Conservation (phyloP, 2,113 vertebrate genomes). For the Pelusios castaneus region DNA sequence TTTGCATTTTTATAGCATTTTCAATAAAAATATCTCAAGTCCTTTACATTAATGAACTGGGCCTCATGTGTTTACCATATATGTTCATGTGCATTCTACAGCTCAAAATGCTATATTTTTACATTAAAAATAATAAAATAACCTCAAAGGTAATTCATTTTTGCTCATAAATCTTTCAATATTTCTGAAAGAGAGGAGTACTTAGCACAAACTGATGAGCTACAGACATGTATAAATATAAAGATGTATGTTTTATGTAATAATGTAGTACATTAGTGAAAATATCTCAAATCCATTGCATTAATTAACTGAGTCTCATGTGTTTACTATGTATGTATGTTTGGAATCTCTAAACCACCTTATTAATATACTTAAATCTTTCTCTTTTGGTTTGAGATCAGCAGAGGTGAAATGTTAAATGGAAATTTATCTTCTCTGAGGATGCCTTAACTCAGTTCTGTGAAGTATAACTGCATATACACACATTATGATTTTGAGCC, state of each 20-base stretch:
- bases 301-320: not conserved
- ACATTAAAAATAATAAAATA: not conserved
- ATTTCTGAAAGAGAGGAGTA: not conserved
- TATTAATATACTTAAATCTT: not conserved
- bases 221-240: not conserved
- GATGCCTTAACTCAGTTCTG: too few relatives aligned
- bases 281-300: not conserved
- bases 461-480: not conserved
- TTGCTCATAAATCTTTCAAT: not conserved
- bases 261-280: not conserved
- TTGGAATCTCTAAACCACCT: not conserved
- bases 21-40: not conserved
- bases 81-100: not conserved
- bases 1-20: not conserved
- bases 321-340: not conserved
- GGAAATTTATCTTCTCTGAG: not conserved
- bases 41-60: not conserved
- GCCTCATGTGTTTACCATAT: not conserved
- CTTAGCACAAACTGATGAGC: not conserved
- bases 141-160: slow-evolving; percentile 7
- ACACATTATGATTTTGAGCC: not conserved
- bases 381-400: not conserved
- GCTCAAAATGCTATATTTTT: not conserved
- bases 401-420: not conserved
- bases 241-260: not conserved